A percentile compares a stretch with the other conserved stretches of the same genome.
Evolutionary conservation across 2,797 vertebrate genomes (phyloP).

Genomic region (Siniperca scherzeri): DNA sequence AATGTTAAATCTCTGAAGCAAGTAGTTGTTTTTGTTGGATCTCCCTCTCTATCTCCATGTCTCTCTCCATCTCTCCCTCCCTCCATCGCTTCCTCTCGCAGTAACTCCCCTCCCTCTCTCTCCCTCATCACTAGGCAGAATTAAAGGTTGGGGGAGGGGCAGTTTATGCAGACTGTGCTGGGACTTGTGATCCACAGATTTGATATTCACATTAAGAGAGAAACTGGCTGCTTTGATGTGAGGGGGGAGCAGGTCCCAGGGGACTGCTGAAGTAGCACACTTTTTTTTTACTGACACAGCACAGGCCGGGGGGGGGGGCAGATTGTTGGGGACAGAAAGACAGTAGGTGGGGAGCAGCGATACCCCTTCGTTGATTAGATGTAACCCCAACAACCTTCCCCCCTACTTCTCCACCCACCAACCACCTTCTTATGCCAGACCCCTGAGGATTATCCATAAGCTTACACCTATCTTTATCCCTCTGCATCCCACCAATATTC

Average conservation of each 20-base stretch:
- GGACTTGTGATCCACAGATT: constrained; percentile 87
- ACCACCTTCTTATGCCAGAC: constrained; percentile 72
- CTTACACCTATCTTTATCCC: constrained; percentile 73
- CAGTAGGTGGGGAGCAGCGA: constrained; percentile 62
- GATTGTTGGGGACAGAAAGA: constrained; percentile 75
- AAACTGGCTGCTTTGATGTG: constrained; percentile 87
- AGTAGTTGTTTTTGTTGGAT: constrained; percentile 84
- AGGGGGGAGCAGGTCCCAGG: constrained; percentile 78
- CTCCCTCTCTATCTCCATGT: constrained; percentile 67
- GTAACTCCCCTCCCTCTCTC: constrained; percentile 81
- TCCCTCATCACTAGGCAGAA: constrained; percentile 87
- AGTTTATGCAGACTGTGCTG: constrained; percentile 85
- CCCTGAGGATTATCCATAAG: constrained; percentile 75
- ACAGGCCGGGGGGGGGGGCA: constrained; percentile 64
- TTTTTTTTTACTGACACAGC: constrained; percentile 86
- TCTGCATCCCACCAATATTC: constrained; percentile 62
- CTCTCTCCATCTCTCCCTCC: constrained; percentile 74
- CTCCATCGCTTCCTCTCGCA: constrained; percentile 72
- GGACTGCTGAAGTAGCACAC: constrained; percentile 86
- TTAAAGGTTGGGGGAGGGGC: constrained; percentile 86
- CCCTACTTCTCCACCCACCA: constrained; percentile 52
- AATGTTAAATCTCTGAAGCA: constrained; percentile 83
- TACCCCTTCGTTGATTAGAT: constrained; percentile 75
- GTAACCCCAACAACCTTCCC: constrained; percentile 63
- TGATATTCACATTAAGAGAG: constrained; percentile 88